Evolutionary conservation across 2,113 vertebrate genomes (phyloP).

Genomic region (Tachycineta bicolor): DNA sequence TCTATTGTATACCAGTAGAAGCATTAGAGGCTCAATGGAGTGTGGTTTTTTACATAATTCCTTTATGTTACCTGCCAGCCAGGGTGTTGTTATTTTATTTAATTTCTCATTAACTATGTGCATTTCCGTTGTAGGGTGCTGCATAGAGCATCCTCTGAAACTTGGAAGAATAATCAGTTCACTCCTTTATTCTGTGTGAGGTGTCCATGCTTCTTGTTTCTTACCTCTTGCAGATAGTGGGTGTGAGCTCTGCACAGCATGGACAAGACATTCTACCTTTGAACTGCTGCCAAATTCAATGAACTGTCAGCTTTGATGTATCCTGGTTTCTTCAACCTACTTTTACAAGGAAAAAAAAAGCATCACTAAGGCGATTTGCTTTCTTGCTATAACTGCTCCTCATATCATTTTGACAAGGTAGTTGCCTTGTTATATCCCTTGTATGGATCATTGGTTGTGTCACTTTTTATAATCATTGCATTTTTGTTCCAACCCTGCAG

Average conservation of each 20-base stretch:
- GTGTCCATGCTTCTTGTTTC: not conserved
- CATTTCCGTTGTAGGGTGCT: not conserved
- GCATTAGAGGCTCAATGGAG: not conserved
- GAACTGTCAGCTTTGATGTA: not conserved
- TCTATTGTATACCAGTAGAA: not conserved
- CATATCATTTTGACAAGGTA: not conserved
- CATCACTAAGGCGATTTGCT: not conserved
- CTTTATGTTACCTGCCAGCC: not conserved
- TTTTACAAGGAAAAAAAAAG: not conserved
- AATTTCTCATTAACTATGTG: not conserved
- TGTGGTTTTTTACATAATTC: not conserved
- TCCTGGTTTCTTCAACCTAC: conserved; percentile 8
- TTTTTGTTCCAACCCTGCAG: not conserved
- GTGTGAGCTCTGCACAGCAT: not conserved
- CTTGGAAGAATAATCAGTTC: not conserved
- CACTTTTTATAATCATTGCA: not conserved
- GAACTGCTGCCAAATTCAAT: conserved; percentile 1
- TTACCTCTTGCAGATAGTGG: not conserved
- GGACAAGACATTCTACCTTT: conserved; percentile 6
- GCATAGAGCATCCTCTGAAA: not conserved
- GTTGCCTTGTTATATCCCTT: not conserved
- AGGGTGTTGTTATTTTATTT: not conserved
- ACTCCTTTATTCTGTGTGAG: not conserved
- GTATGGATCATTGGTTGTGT: not conserved
- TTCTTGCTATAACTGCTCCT: not conserved